These are phyloP conservation scores for Cuniculus paca DNA, from an alignment of 2,797 vertebrate species.

Conservation along the genomic window DNA sequence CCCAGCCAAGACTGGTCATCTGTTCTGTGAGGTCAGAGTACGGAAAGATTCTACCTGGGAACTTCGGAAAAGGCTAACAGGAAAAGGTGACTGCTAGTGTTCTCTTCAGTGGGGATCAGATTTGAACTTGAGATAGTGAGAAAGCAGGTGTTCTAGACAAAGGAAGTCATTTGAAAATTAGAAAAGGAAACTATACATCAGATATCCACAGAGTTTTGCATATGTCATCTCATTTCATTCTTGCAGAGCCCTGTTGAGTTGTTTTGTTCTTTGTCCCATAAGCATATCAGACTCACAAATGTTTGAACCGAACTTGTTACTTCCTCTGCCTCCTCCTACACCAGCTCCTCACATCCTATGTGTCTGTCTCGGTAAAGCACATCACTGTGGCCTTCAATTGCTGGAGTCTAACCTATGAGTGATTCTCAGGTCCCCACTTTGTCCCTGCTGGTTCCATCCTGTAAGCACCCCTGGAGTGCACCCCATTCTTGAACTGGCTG, in stretches of 20 bases:
- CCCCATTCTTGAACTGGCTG: not conserved
- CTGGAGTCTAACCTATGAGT: not conserved
- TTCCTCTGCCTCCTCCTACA: not conserved
- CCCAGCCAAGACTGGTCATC: not conserved
- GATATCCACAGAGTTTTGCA: not conserved
- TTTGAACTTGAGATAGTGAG: not conserved
- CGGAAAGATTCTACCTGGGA: not conserved
- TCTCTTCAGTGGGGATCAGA: not conserved
- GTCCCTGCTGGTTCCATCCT: not conserved
- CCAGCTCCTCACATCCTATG: rapidly evolving
- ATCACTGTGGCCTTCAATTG: not conserved
- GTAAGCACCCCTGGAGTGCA: not conserved
- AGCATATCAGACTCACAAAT: not conserved
- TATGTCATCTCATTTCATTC: not conserved
- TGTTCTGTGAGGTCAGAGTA: not conserved
- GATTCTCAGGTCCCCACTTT: not conserved
- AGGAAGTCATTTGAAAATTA: not conserved
- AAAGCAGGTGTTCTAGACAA: not conserved
- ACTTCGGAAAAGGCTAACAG: not conserved
- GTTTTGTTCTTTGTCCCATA: not conserved
- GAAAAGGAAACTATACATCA: not conserved
- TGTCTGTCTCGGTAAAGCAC: not conserved
- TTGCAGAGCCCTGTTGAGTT: not conserved
- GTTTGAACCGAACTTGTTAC: not conserved
- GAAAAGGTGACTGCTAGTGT: not conserved